phyloP scores from a whole-genome alignment of 2,113 vertebrate species.

The Vidua chalybeata region DNA sequence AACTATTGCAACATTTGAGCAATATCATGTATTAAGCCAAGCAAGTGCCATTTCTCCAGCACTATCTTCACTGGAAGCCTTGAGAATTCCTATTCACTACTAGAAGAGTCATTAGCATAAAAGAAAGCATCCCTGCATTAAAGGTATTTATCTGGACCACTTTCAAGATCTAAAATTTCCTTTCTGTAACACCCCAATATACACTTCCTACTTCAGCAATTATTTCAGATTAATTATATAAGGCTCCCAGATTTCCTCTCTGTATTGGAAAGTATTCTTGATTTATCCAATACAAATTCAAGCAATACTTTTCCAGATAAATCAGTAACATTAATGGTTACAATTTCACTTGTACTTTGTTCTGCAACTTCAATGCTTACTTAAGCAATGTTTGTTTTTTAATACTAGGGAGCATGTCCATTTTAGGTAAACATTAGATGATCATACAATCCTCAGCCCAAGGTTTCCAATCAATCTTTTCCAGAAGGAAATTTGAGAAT shows the following conservation, averaged over 20 bases:
- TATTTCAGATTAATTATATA: slow-evolving; percentile 31
- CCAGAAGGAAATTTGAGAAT: neutral
- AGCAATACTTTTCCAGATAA: neutral
- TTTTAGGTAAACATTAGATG: neutral
- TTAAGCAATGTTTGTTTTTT: neutral
- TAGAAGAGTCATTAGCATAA: neutral
- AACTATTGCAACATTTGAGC: neutral
- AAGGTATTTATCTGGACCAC: neutral
- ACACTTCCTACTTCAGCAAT: slow-evolving; percentile 14
- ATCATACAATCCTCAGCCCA: neutral
- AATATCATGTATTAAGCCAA: neutral
- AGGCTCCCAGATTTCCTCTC: neutral
- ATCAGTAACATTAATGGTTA: neutral
- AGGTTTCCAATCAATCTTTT: neutral
- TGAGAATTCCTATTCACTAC: neutral
- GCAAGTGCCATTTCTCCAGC: neutral
- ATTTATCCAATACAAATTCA: neutral
- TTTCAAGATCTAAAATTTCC: slow-evolving; percentile 10
- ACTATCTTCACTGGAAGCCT: neutral
- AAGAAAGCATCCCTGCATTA: neutral
- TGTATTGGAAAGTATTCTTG: neutral
- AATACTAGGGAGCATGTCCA: neutral
- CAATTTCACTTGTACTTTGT: neutral
- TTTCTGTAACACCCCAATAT: neutral
- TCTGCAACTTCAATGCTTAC: neutral